phyloP scores from a whole-genome alignment of 1,140 invertebrate genomes.

The Hylaeus anthracinus region DNA sequence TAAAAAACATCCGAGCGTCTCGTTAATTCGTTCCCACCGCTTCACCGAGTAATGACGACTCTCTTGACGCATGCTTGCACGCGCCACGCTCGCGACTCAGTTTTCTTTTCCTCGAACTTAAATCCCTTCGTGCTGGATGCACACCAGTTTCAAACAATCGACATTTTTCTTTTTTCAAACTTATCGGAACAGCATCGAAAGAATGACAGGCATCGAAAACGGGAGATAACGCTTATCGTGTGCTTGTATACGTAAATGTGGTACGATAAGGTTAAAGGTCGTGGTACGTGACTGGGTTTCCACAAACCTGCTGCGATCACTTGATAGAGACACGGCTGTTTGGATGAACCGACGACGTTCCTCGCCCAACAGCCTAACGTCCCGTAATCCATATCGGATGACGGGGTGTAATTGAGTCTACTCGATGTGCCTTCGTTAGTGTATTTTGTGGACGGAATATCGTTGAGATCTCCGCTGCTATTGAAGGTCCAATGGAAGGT shows the following conservation, averaged over 20 bases:
- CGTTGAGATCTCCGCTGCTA: conserved; percentile 81
- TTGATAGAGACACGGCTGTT: conserved; percentile 88
- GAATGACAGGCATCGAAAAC: no score
- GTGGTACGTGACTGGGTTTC: not conserved
- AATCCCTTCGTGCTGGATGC: no score
- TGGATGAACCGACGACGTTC: conserved; percentile 88
- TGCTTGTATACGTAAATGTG: no score
- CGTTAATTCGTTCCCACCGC: not conserved
- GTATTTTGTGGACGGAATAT: conserved; percentile 78
- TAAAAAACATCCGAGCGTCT: not conserved
- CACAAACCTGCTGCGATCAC: conserved; percentile 88
- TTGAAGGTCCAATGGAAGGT: conserved; percentile 85
- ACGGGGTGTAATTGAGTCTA: conserved; percentile 82
- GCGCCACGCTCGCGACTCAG: no score
- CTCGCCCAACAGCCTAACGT: conserved; percentile 89
- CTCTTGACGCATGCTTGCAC: no score
- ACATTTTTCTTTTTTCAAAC: no score
- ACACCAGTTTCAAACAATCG: no score
- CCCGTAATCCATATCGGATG: conserved; percentile 87
- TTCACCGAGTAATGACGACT: not conserved
- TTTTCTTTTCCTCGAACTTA: no score
- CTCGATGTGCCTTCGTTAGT: conserved; percentile 80
- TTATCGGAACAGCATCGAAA: no score
- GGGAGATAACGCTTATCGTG: no score
- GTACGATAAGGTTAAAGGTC: no score